These are phyloP conservation scores for Myodes glareolus DNA, from an alignment of 2,113 vertebrate species.

Conservation along the genomic window DNA sequence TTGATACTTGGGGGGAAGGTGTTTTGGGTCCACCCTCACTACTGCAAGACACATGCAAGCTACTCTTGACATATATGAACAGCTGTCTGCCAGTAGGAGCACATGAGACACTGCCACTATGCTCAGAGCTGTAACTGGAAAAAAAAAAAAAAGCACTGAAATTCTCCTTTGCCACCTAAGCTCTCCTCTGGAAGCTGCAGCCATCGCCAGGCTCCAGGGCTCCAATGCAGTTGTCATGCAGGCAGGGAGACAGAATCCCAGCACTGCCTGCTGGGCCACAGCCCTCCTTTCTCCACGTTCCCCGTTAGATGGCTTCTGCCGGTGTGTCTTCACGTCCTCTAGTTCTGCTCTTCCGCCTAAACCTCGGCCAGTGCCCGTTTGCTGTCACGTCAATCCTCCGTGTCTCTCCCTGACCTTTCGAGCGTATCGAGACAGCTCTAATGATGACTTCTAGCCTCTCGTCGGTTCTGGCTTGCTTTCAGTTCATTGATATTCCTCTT, in stretches of 20 bases:
- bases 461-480: neutral
- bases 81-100: neutral
- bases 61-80: too few species aligned
- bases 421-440: too few species aligned
- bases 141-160: neutral
- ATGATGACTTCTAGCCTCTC: neutral
- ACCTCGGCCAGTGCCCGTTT: neutral
- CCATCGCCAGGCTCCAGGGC: neutral
- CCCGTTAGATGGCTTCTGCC: neutral
- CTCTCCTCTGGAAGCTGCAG: neutral
- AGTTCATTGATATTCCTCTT: neutral
- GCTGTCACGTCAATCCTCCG: rapidly evolving
- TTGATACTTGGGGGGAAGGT: neutral
- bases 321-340: neutral
- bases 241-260: neutral
- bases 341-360: neutral
- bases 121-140: neutral
- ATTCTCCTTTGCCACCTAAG: neutral
- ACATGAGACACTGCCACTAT: too few species aligned
- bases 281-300: neutral
- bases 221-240: rapidly evolving
- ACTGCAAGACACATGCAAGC: too few species aligned
- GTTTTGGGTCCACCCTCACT: too few species aligned
- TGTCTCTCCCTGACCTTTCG: neutral
- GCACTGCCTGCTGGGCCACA: too few species aligned